Conservation (phyloP, 2,888 invertebrate genomes). For the Sphaerophoria rueppellii region DNA sequence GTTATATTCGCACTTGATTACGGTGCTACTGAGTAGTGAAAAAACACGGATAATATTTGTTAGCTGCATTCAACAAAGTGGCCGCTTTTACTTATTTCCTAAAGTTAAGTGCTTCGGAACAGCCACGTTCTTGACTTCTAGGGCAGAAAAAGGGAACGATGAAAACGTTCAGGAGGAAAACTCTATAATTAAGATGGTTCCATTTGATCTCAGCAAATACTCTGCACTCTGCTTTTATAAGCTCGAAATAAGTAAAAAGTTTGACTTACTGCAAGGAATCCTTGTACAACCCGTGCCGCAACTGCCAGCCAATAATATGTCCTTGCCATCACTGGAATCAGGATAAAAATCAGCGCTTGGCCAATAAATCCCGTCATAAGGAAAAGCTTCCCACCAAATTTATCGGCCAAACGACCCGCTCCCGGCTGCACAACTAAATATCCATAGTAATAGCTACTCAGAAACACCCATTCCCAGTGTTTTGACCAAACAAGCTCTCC, state of each 20-base stretch:
- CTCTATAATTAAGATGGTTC: no score
- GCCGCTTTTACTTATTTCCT: no score
- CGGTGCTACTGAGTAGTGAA: no score
- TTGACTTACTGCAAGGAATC: conserved; percentile 82
- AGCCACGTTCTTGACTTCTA: no score
- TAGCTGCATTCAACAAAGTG: no score
- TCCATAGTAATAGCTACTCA: conserved; percentile 84
- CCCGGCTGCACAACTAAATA: conserved; percentile 81
- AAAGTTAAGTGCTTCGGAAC: no score
- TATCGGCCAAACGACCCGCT: conserved; percentile 81
- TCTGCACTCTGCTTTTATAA: no score
- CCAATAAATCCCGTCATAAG: conserved; percentile 79
- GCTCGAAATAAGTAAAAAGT: not conserved
- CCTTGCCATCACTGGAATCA: conserved; percentile 82
- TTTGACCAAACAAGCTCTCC: conserved; percentile 84
- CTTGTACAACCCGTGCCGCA: conserved; percentile 81
- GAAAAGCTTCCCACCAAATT: conserved; percentile 81
- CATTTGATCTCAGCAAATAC: no score
- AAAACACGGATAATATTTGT: no score
- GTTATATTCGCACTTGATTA: no score
- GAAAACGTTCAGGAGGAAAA: no score
- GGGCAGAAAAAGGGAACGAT: no score
- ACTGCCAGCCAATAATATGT: conserved; percentile 80
- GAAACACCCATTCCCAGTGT: conserved; percentile 82
- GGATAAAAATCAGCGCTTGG: conserved; percentile 81